Conservation (phyloP, 30 jellyfish, hydroid and myxozoan species). For the Pseudorhiza aurosa region DNA sequence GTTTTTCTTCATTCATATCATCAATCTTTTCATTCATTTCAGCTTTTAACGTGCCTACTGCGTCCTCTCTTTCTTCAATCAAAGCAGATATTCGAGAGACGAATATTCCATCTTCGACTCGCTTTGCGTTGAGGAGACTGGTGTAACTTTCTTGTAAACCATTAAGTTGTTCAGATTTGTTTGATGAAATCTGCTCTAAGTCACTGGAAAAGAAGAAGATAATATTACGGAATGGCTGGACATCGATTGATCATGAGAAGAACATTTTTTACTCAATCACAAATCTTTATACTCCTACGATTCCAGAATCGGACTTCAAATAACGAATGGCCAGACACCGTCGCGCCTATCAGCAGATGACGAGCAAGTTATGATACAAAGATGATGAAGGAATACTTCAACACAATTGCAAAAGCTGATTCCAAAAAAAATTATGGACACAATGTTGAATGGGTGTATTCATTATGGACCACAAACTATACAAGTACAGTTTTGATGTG, state of each 20-base stretch:
- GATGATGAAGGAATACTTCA: too few relatives aligned
- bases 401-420: too few relatives aligned
- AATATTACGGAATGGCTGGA: background rate
- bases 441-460: too few relatives aligned
- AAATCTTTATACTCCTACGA: too few relatives aligned
- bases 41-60: background rate
- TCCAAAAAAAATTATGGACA: too few relatives aligned
- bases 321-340: too few relatives aligned
- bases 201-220: background rate
- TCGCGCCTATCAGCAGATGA: too few relatives aligned
- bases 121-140: slow-evolving; percentile 32
- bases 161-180: background rate
- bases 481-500: too few relatives aligned
- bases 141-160: background rate
- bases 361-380: too few relatives aligned
- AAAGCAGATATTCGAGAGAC: slow-evolving; percentile 39
- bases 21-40: slow-evolving; percentile 27
- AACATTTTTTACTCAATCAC: background rate
- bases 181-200: slow-evolving; percentile 1
- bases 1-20: slow-evolving; percentile 9
- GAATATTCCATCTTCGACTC: slow-evolving; percentile 36
- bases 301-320: too few relatives aligned
- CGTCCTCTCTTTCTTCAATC: slow-evolving; percentile 53
- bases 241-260: background rate
- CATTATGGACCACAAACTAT: too few relatives aligned